Evolutionary conservation across 2,113 vertebrate genomes (phyloP).

Genomic region (Pygoscelis adeliae): DNA sequence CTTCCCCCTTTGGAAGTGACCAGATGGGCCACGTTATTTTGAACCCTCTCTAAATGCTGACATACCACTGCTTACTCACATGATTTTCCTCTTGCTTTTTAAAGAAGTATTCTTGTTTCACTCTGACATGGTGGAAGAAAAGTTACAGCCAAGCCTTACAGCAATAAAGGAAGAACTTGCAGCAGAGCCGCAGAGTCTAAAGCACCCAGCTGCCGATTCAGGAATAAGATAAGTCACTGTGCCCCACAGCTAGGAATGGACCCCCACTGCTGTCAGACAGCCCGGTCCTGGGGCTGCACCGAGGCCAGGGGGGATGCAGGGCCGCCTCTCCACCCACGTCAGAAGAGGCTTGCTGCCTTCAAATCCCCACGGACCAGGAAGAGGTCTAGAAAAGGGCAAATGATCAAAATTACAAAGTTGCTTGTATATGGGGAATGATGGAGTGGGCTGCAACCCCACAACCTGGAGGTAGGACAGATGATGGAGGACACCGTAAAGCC

Average conservation of each 20-base stretch:
- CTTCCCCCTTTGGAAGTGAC: not conserved
- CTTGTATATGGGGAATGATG: fast-evolving
- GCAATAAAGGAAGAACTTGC: not conserved
- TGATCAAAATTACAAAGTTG: fast-evolving
- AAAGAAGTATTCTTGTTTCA: conserved; percentile 29
- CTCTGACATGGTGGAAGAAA: conserved; percentile 37
- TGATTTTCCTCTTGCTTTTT: conserved; percentile 44
- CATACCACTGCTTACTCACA: not conserved
- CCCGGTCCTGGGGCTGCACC: too few relatives aligned
- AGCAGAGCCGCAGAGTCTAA: not conserved
- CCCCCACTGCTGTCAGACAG: not conserved
- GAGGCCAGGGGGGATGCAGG: fast-evolving
- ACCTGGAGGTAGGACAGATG: not conserved
- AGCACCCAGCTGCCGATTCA: not conserved
- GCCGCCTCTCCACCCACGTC: not conserved
- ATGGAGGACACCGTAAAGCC: not conserved
- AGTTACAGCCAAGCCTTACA: not conserved
- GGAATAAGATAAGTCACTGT: not conserved
- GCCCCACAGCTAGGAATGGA: not conserved
- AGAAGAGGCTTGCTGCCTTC: not conserved
- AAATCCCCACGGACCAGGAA: fast-evolving
- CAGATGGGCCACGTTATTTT: not conserved
- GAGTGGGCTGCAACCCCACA: not conserved
- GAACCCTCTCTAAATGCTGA: not conserved
- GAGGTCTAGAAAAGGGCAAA: not conserved